A percentile compares a stretch with the other conserved stretches of the same genome.
phyloP scores from a whole-genome alignment of 2,888 invertebrate genomes.

The Didymodactylos carnosus region DNA sequence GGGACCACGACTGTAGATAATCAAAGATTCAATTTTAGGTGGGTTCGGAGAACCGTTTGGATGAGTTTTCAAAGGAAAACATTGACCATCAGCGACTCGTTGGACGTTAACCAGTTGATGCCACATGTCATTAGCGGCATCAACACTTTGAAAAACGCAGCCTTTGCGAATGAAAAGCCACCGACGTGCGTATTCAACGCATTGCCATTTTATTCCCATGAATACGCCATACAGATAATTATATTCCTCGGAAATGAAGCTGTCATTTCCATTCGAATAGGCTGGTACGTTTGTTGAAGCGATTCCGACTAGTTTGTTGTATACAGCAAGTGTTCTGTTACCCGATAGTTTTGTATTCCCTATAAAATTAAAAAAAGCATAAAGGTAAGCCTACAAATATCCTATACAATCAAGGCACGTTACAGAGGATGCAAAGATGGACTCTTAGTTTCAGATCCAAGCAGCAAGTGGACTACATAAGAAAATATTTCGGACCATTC shows the following conservation, averaged over 20 bases:
- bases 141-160: not conserved
- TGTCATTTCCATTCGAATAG: not conserved
- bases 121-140: not conserved
- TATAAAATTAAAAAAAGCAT: too few species aligned
- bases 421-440: too few species aligned
- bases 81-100: not conserved
- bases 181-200: not conserved
- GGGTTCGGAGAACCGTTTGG: not conserved
- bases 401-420: too few species aligned
- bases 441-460: too few species aligned
- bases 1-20: not conserved
- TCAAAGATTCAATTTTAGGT: not conserved
- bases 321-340: not conserved
- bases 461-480: too few species aligned
- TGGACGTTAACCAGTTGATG: not conserved
- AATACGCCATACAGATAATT: not conserved
- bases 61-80: not conserved
- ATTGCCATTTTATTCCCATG: not conserved
- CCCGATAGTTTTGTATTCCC: too few species aligned
- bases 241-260: not conserved
- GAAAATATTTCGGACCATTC: too few species aligned
- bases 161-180: not conserved
- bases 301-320: not conserved
- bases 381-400: too few species aligned
- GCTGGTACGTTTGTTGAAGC: not conserved